Base-by-base conservation (phyloP, 2,888 invertebrate species). In the Drosophila koepferae region DNA sequence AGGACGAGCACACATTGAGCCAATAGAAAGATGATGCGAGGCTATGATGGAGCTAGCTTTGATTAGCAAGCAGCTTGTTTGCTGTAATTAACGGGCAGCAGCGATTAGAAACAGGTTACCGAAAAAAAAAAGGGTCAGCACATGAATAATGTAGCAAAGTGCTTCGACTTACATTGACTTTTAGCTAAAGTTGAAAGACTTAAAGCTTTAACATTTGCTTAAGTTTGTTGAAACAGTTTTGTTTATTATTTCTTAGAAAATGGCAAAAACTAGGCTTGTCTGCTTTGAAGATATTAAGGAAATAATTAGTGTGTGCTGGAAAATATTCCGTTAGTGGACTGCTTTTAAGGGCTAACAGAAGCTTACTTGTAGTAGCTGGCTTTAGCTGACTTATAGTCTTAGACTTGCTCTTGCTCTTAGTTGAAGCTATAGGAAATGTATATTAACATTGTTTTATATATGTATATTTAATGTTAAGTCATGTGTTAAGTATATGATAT, bases 1-100 rank as follows among this genome's bases (percentile, higher is more conserved):
- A 65, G 59, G 46, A 66, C 60, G 40, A 80, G 71, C 75, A 74
- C 78, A 89, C 77, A 90, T 86, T 91, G 80, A 72, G 62, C 64
- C 51, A 66, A 43, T 44, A 23, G 62, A 55, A 58, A 51, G 63
- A 46, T 40, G 40, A 40, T 20, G 8, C 44, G 41, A 36, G 36
- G n/a, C 38, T 10, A 20, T 10, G 34, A 20, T 10, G 34, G 54
- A 12, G 9, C 12, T 9, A 14, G 38, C 38, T 23, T 41, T 58
- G 66, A 67, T 74, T 86, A 64, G 79, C 66, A 71, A 63, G 72
- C 65, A 80, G 72, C 77, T 77, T 89, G 89, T 87, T 91, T 91
- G 89, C 89, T 72, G 86, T 86, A 91, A 87, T 87, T 91, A 91
- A 88, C 90, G 79, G 72, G 69, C 66, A 72, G 75, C 71, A 66